Percentiles rank a stretch among this genome's conserved stretches.
These are phyloP conservation scores for Thereva unica DNA, from an alignment of 2,888 invertebrate species.

Conservation along the genomic window DNA sequence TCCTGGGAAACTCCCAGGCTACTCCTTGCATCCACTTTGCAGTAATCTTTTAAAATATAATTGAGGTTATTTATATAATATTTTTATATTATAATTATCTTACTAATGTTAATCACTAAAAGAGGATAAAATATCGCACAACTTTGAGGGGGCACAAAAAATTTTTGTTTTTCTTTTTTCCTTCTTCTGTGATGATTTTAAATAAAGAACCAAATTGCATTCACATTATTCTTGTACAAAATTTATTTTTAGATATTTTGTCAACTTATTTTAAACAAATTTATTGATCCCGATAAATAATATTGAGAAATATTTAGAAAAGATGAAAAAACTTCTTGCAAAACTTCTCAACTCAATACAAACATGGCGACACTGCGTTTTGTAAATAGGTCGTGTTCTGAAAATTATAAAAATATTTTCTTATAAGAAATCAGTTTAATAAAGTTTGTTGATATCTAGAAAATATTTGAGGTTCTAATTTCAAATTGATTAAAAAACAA, in stretches of 20 bases:
- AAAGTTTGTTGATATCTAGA: no score
- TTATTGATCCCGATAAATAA: slow-evolving; percentile 11
- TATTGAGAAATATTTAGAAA: slow-evolving; percentile 13
- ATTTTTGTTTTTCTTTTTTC: slow-evolving; percentile 15
- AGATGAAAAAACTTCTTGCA: slow-evolving; percentile 14
- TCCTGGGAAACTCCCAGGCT: slow-evolving; percentile 58
- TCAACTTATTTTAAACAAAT: slow-evolving; percentile 13
- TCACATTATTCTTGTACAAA: no score
- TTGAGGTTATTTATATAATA: neutral
- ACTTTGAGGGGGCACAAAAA: slow-evolving; percentile 14
- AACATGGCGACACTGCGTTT: slow-evolving; percentile 29
- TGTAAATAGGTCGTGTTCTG: neutral
- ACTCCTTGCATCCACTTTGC: slow-evolving; percentile 57
- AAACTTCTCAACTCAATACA: slow-evolving; percentile 28
- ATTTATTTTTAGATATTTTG: no score
- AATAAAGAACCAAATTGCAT: no score
- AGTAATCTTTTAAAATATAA: slow-evolving; percentile 47
- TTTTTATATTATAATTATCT: neutral
- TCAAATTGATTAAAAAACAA: no score
- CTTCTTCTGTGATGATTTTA: neutral
- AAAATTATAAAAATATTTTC: no score
- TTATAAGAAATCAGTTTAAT: no score
- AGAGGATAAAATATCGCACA: neutral
- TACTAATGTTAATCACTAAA: neutral
- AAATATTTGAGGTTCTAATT: no score